A percentile compares a stretch with the other conserved stretches of the same genome.
Conservation (phyloP, 2,888 invertebrate species). For the Julus scandinavius region DNA sequence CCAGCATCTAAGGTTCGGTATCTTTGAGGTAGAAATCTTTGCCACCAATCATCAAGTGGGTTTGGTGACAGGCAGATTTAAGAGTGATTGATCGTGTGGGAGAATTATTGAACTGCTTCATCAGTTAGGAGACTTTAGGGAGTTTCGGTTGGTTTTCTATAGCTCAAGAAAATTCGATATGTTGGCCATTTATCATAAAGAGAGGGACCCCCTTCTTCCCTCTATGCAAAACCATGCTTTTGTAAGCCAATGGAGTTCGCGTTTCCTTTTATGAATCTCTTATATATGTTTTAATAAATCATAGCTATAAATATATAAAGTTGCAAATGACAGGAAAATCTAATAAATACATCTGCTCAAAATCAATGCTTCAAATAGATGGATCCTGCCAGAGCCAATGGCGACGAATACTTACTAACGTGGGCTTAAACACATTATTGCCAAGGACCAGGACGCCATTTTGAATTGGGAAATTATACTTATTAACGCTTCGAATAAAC, state of each 20-base stretch:
- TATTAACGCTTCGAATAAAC: too few relatives aligned
- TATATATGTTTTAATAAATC: slow-evolving; percentile 2
- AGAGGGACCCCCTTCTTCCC: slow-evolving; percentile 2
- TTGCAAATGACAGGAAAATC: slow-evolving; percentile 18
- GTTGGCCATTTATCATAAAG: slow-evolving; percentile 43
- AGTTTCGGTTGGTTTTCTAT: background rate
- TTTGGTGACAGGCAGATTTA: slow-evolving; percentile 53
- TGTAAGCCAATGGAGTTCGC: slow-evolving; percentile 10
- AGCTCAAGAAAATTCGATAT: slow-evolving; percentile 28
- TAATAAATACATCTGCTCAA: slow-evolving; percentile 10
- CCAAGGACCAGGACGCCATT: background rate
- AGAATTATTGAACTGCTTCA: slow-evolving; percentile 54
- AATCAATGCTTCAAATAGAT: background rate
- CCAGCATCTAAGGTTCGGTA: background rate
- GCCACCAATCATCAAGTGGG: slow-evolving; percentile 49
- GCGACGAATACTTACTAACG: background rate
- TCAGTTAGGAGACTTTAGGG: background rate
- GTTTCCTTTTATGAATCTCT: slow-evolving; percentile 18
- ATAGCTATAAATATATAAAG: slow-evolving; percentile 18
- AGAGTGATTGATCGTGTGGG: slow-evolving; percentile 52
- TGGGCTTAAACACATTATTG: background rate
- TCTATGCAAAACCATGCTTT: slow-evolving; percentile 10
- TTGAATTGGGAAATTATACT: background rate
- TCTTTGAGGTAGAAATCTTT: slow-evolving; percentile 33
- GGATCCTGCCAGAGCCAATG: slow-evolving; percentile 10